Conservation (phyloP, 2,797 vertebrate genomes). For the Sebastes goodei region DNA sequence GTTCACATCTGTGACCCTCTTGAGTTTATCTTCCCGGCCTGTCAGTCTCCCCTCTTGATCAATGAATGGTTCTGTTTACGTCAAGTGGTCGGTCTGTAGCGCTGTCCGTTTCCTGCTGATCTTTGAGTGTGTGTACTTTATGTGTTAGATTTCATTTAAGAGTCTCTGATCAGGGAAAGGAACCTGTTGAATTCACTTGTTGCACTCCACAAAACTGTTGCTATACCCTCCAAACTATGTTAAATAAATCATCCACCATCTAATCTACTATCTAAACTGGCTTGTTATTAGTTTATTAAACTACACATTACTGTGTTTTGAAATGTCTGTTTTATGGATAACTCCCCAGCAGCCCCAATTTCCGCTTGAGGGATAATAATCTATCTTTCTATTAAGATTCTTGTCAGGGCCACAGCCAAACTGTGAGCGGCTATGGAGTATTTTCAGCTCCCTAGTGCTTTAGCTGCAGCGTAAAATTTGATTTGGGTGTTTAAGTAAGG, state of each 20-base stretch:
- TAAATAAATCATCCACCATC: neutral
- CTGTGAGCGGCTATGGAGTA: slow-evolving; percentile 63
- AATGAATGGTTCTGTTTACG: slow-evolving; percentile 51
- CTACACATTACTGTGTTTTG: slow-evolving; percentile 41
- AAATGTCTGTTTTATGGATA: slow-evolving; percentile 35
- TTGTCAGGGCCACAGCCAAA: slow-evolving; percentile 63
- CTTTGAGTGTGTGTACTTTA: neutral
- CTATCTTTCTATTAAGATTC: slow-evolving; percentile 68
- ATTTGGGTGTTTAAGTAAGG: slow-evolving; percentile 82
- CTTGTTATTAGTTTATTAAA: slow-evolving; percentile 37
- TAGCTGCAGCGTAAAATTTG: slow-evolving; percentile 81
- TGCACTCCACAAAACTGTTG: neutral
- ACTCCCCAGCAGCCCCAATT: slow-evolving; percentile 54
- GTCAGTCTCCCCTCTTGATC: slow-evolving; percentile 61
- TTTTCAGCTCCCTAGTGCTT: slow-evolving; percentile 73
- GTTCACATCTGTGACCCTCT: slow-evolving; percentile 68
- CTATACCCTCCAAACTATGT: neutral
- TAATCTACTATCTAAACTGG: slow-evolving; percentile 21
- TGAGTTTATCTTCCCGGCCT: slow-evolving; percentile 63
- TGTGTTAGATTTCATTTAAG: neutral
- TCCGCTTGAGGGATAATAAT: slow-evolving; percentile 69
- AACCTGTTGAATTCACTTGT: slow-evolving; percentile 66
- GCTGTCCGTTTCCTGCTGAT: neutral
- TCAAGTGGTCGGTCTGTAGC: neutral
- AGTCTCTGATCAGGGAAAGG: neutral